Percentiles rank a stretch among this genome's conserved stretches.
These are phyloP conservation scores for Drosophila prolongata DNA, from an alignment of 2,888 invertebrate genomes.

Conservation along the genomic window DNA sequence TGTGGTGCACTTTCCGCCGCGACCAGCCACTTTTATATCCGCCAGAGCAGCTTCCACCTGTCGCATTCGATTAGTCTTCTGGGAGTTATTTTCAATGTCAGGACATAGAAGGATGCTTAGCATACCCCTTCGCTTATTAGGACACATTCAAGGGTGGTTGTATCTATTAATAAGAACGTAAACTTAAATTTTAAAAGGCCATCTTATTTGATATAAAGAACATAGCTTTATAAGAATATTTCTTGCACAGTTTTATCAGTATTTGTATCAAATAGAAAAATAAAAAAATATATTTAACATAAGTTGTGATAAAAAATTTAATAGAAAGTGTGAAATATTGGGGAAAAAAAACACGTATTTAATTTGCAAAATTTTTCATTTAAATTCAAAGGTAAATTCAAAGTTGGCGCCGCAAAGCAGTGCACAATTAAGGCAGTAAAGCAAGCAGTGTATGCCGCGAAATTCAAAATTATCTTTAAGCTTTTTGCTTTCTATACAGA, in stretches of 20 bases:
- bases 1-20: constrained; percentile 47
- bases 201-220: no score
- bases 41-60: constrained; percentile 30
- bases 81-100: constrained; percentile 45
- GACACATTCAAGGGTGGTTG: constrained; percentile 4
- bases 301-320: no score
- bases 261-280: no score
- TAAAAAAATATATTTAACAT: no score
- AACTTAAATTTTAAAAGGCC: no score
- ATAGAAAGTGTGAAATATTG: no score
- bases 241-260: no score
- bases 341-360: not conserved
- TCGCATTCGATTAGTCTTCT: constrained; percentile 56
- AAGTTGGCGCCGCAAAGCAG: constrained; percentile 2
- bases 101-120: constrained; percentile 14
- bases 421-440: not conserved
- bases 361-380: not conserved
- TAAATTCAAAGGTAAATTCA: not conserved
- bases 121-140: constrained; percentile 2
- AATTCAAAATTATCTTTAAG: constrained; percentile 1
- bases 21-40: constrained; percentile 59
- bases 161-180: not conserved
- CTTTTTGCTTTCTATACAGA: not conserved
- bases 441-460: constrained; percentile 40
- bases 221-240: no score